Base-by-base conservation (phyloP, 2,888 invertebrate genomes). In the Augochlorella aurata region DNA sequence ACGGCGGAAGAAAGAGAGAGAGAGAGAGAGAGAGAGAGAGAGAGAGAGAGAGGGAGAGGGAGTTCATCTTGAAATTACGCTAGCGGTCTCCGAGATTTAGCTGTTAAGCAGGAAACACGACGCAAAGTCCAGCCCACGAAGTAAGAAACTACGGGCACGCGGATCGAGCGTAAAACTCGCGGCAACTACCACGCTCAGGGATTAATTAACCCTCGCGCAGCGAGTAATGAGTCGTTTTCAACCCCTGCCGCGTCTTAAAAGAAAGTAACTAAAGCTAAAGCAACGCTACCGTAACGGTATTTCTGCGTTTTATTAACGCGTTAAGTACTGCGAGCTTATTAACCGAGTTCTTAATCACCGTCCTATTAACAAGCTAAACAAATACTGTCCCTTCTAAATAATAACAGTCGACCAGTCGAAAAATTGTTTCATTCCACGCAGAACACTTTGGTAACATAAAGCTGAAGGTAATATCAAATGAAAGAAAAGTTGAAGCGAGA, bases 141-240 rank as follows among this genome's bases (percentile, higher is more conserved):
- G 77, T 14, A 77, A 67, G 74, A 38, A 77, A 49, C 7, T 54
- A 21, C 38, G 38, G 38, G 38, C 38, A 38, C 18, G 58, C 21
- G 49, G 49, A 74, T 77, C 58, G 49, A 58, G 74, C 66, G 50
- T 45, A 67, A 50, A 74, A 67, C 77, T 68, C 24, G 45, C 76
- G 66, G 49, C 58, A 77, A 58, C 58, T 24, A 3, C 9, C n/a
- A 16, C 58, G 10, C 58, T n/a, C 67, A 2, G 74, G 67, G 74
- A 74, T 77, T 77, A 77, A 77, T 74, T 77, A 77, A 61, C 21
- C 54, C 54, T 21, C 21, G 16, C 21, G 21, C 58, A 10, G 21
- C 74, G 61, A 54, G 54, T 24, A 54, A 54, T 14, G 54, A 24
- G 9, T 12, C 21, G 54, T 54, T 54, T 5, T 4, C 54, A 21